Evolutionary conservation across 2,797 vertebrate species (phyloP), one percentile per base, ranked within the genome.

Genomic region (Percopsis omiscomaycus): DNA sequence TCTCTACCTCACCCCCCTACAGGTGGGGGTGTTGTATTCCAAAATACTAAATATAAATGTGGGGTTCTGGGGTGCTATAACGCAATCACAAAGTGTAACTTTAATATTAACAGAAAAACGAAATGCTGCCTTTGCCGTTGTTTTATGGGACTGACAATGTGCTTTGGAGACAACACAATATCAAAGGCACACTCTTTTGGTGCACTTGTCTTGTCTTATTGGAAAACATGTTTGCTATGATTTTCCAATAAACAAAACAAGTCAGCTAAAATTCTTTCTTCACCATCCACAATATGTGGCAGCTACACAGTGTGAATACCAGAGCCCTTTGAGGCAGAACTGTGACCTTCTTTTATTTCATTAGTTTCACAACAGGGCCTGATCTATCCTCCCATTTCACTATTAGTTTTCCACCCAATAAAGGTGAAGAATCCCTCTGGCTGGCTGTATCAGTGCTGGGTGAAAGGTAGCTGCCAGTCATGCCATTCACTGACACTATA

Each of bases 381-480:
- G 59, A 13, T 61, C 63, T 51, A 58, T 29, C 58, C 71, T 72
- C 15, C 15, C 59, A 52, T 73, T 80, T 56, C 4, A 14, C 51
- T 71, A 54, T 66, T 59, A 3, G 51, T 64, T 13, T 71, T 56
- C 42, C 54, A 47, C 50, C 63, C 49, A 49, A 57, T 12, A n/a
- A 3, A 74, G 62, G 66, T 69, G 66, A 81, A 86, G 69, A 87
- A 83, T 51, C 5, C 55, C 55, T 47, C 66, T 59, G 61, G 72
- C 68, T 84, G 82, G 87, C 60, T 65, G 68, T 0, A 15, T 48
- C 30, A 71, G 55, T 52, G 2, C 57, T 48, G 72, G 64, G 55
- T 15, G 73, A 68, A 78, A 68, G 47, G 49, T 57, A 51, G 13
- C 73, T 14, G 73, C 73, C 71, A 73, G 70, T 64, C 67, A 71